Conservation (phyloP, 2,113 vertebrate species). For the Saguinus imperator region DNA sequence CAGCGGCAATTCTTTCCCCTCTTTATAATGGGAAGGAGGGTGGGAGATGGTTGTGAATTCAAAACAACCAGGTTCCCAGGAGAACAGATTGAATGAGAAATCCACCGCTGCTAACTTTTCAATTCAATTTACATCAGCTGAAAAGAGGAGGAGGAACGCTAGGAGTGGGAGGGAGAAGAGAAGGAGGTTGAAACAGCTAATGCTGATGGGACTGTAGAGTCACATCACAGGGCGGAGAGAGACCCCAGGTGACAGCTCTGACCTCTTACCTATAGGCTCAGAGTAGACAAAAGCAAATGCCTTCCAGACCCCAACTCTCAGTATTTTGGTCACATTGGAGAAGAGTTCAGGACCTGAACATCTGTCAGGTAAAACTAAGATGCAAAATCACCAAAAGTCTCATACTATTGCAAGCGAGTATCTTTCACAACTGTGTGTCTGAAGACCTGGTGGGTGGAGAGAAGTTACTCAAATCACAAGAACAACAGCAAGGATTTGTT, state of each 20-base stretch:
- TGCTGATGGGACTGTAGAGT: neutral
- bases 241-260: neutral
- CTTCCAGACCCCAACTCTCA: neutral
- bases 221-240: neutral
- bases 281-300: neutral
- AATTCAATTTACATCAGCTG: neutral
- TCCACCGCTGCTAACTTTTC: neutral
- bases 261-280: neutral
- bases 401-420: neutral
- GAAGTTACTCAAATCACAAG: neutral
- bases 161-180: neutral
- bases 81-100: neutral
- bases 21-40: neutral
- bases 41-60: neutral
- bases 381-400: neutral
- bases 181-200: neutral
- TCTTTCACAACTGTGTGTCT: neutral
- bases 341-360: neutral
- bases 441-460: neutral
- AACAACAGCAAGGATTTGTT: no score
- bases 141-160: neutral
- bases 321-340: neutral
- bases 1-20: neutral
- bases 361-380: neutral
- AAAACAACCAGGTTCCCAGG: neutral